Percentiles rank a stretch among this genome's conserved stretches.
Evolutionary conservation across 2,797 vertebrate species (phyloP).

Genomic region (Botia almorhae): DNA sequence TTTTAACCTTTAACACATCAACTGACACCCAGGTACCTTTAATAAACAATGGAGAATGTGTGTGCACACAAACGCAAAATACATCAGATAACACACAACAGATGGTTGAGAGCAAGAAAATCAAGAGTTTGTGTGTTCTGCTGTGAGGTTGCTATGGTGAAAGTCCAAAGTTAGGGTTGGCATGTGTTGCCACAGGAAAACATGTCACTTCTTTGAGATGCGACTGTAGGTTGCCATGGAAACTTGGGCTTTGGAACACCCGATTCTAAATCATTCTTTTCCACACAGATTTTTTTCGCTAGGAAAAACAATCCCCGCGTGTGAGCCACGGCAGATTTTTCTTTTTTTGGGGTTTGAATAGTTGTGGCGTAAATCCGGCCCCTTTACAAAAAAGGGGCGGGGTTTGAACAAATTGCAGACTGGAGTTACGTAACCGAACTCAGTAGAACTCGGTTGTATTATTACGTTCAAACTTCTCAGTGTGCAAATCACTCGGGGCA

Average conservation of each 20-base stretch:
- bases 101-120: conserved; percentile 7
- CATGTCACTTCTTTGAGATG: conserved; percentile 2
- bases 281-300: background rate
- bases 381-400: conserved; percentile 25
- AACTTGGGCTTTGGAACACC: background rate
- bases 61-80: background rate
- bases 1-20: background rate
- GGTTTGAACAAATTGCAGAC: background rate
- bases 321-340: background rate
- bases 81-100: conserved; percentile 14
- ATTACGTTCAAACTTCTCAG: background rate
- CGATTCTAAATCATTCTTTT: background rate
- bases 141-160: conserved; percentile 31
- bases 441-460: background rate
- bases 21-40: background rate
- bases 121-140: background rate
- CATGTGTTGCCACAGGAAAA: conserved; percentile 6
- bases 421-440: conserved; percentile 18
- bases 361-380: background rate
- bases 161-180: conserved; percentile 6
- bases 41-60: background rate
- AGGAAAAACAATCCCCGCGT: background rate
- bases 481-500: background rate
- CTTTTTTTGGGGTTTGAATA: background rate
- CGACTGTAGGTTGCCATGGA: conserved; percentile 33